These are phyloP conservation scores for Coendou prehensilis DNA, from an alignment of 2,797 vertebrate genomes.

Conservation along the genomic window DNA sequence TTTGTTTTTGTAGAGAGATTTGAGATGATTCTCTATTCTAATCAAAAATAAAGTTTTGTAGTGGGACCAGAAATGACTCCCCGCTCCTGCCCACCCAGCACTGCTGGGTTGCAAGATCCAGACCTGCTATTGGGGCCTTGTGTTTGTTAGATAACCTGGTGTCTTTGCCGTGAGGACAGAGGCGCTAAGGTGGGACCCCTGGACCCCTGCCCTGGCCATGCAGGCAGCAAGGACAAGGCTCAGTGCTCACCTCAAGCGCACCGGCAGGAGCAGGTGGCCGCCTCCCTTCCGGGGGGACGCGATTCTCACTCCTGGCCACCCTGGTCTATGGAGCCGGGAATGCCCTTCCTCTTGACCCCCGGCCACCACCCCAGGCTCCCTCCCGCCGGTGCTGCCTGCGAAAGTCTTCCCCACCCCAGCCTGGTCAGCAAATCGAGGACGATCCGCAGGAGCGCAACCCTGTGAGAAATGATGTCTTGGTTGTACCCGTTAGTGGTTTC, in stretches of 20 bases:
- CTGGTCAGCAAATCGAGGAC: slow-evolving; percentile 62
- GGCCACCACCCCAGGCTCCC: not conserved
- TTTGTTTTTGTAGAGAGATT: slow-evolving; percentile 78
- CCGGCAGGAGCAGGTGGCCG: not conserved
- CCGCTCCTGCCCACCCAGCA: accelerated
- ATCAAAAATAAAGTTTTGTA: slow-evolving; percentile 82
- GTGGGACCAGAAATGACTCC: slow-evolving; percentile 83
- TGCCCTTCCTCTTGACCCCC: slow-evolving; percentile 5
- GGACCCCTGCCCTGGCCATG: not conserved
- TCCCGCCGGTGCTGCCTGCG: slow-evolving; percentile 81
- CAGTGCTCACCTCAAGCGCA: not conserved
- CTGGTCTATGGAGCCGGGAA: slow-evolving; percentile 57
- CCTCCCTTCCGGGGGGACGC: not conserved
- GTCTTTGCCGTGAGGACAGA: not conserved
- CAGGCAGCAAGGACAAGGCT: slow-evolving; percentile 11
- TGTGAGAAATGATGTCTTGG: slow-evolving; percentile 75
- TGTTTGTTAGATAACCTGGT: not conserved
- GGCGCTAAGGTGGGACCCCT: not conserved
- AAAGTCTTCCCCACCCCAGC: slow-evolving; percentile 76
- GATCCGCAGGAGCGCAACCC: slow-evolving; percentile 68
- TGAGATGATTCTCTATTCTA: slow-evolving; percentile 87
- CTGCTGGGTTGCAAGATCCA: slow-evolving; percentile 38
- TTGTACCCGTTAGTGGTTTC: slow-evolving; percentile 85
- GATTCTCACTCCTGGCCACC: not conserved
- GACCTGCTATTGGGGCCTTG: slow-evolving; percentile 40